A percentile compares a stretch with the other conserved stretches of the same genome.
Conservation (phyloP, 2,113 vertebrate species). For the Shinisaurus crocodilurus region DNA sequence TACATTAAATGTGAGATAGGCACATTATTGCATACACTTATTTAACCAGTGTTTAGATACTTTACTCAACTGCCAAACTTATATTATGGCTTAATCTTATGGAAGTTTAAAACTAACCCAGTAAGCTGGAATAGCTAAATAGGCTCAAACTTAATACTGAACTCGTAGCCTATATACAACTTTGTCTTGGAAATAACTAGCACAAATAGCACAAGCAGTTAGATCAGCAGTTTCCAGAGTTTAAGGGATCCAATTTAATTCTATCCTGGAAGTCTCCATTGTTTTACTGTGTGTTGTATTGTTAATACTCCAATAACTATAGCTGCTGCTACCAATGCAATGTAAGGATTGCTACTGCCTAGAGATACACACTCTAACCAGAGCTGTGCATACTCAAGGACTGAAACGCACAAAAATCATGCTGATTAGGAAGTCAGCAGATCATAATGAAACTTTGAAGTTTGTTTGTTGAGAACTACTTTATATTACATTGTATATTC, state of each 20-base stretch:
- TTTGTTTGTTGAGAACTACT: not conserved
- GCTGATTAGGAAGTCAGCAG: not conserved
- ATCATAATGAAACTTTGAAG: not conserved
- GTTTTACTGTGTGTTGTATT: not conserved
- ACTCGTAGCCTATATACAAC: fast-evolving
- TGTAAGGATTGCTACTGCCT: not conserved
- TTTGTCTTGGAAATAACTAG: not conserved
- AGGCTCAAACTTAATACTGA: slow-evolving; percentile 16
- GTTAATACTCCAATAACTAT: not conserved
- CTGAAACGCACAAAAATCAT: not conserved
- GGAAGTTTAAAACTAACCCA: slow-evolving; percentile 42
- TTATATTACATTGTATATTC: not conserved
- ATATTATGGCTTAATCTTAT: not conserved
- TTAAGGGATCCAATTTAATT: not conserved
- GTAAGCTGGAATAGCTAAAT: slow-evolving; percentile 20
- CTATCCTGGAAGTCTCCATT: not conserved
- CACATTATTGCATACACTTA: not conserved
- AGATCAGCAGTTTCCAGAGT: not conserved
- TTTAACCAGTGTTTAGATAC: not conserved
- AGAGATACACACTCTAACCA: not conserved
- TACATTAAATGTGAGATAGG: not conserved
- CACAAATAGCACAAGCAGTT: not conserved
- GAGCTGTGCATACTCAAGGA: not conserved
- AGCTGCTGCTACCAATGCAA: not conserved
- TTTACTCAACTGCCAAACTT: slow-evolving; percentile 9